A percentile compares a stretch with the other conserved stretches of the same genome.
Evolutionary conservation across 2,797 vertebrate genomes (phyloP).

Genomic region (Kryptolebias ocellatus): DNA sequence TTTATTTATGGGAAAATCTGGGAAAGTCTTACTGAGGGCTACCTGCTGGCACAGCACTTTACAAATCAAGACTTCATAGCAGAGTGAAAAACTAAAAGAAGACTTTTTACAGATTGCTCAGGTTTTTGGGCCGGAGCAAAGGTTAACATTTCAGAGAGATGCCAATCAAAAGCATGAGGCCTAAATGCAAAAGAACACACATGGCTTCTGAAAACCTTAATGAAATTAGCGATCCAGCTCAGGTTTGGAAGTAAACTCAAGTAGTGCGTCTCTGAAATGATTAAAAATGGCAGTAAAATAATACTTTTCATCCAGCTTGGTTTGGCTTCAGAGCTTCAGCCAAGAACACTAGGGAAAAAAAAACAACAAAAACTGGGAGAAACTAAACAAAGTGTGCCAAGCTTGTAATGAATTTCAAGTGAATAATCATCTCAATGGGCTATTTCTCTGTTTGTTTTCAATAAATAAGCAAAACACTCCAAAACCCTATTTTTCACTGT

Average conservation of each 20-base stretch:
- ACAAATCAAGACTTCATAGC: no score
- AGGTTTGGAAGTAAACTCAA: background rate
- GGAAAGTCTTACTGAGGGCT: no score
- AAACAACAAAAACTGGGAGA: background rate
- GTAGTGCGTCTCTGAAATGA: background rate
- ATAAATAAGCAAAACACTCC: background rate
- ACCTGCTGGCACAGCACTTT: no score
- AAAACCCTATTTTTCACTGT: background rate
- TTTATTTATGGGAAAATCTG: no score
- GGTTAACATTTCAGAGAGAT: background rate
- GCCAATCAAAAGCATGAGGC: background rate
- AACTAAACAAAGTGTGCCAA: background rate
- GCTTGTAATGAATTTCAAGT: background rate
- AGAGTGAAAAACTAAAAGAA: no score
- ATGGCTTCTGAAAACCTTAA: background rate
- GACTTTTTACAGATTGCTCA: no score
- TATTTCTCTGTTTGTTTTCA: background rate
- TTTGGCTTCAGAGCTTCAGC: background rate
- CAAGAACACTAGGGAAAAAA: background rate
- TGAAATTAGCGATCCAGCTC: background rate
- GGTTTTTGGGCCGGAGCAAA: background rate
- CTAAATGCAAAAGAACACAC: background rate
- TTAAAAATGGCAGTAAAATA: background rate
- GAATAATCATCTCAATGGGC: background rate
- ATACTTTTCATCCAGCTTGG: background rate